Evolutionary conservation across 2,113 vertebrate genomes (phyloP).

Genomic region (Verasper variegatus): DNA sequence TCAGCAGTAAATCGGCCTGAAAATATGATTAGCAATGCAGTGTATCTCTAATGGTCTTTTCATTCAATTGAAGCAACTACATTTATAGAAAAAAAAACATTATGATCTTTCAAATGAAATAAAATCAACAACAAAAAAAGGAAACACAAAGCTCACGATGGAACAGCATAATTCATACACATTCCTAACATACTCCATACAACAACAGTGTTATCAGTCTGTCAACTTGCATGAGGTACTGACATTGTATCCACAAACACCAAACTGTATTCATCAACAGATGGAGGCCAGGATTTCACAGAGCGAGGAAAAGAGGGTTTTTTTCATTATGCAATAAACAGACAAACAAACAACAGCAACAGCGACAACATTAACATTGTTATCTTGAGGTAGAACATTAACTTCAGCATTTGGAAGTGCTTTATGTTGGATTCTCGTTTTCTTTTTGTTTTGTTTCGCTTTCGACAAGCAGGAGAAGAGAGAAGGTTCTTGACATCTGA

Average conservation of each 20-base stretch:
- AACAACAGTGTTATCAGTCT: slow-evolving; percentile 73
- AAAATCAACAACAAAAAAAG: neutral
- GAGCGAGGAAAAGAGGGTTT: slow-evolving; percentile 41
- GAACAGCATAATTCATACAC: slow-evolving; percentile 61
- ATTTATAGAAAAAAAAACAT: slow-evolving; percentile 27
- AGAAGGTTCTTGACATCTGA: slow-evolving; percentile 87
- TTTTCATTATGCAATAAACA: slow-evolving; percentile 80
- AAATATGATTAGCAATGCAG: slow-evolving; percentile 65
- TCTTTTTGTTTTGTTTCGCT: slow-evolving; percentile 53
- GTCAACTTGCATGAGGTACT: slow-evolving; percentile 79
- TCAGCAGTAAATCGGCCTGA: slow-evolving; percentile 53
- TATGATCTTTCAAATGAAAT: slow-evolving; percentile 52
- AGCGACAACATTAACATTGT: slow-evolving; percentile 80
- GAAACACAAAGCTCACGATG: slow-evolving; percentile 17
- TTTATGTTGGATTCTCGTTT: slow-evolving; percentile 84
- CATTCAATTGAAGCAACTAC: slow-evolving; percentile 47
- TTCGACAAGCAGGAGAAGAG: slow-evolving; percentile 73
- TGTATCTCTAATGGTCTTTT: slow-evolving; percentile 69
- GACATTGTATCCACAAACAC: slow-evolving; percentile 72
- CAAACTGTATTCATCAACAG: slow-evolving; percentile 59
- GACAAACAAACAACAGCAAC: slow-evolving; percentile 76
- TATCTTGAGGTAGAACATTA: slow-evolving; percentile 97
- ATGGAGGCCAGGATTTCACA: slow-evolving; percentile 57
- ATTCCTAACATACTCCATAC: slow-evolving; percentile 59
- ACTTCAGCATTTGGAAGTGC: slow-evolving; percentile 95